Evolutionary conservation across 2,113 vertebrate species (phyloP).

Genomic region (Phrynocephalus versicolor): DNA sequence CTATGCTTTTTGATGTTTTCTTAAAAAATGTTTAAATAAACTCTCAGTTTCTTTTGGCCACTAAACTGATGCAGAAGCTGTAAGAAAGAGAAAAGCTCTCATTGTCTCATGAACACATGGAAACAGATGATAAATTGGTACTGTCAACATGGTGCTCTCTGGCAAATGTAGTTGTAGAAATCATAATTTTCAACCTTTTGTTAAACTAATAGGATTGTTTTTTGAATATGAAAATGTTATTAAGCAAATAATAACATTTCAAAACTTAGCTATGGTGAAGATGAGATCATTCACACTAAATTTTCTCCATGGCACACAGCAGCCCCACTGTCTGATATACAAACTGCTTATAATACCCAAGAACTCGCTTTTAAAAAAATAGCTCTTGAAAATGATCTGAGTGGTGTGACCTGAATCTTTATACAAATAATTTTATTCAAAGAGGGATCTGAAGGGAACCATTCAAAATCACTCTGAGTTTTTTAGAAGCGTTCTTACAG

Average conservation of each 20-base stretch:
- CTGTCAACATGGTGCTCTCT: slow-evolving; percentile 41
- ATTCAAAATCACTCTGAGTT: not conserved
- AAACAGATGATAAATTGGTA: slow-evolving; percentile 70
- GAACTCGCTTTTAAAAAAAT: slow-evolving; percentile 28
- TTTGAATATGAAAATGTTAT: slow-evolving; percentile 56
- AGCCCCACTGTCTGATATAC: slow-evolving; percentile 57
- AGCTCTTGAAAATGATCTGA: slow-evolving; percentile 24
- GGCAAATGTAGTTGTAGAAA: slow-evolving; percentile 59
- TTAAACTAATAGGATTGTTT: slow-evolving; percentile 64
- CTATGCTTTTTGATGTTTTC: slow-evolving; percentile 57
- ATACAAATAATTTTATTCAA: not conserved
- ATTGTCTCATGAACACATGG: slow-evolving; percentile 64
- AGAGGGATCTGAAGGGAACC: not conserved
- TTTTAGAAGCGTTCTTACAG: slow-evolving; percentile 34
- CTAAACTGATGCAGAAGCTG: slow-evolving; percentile 56
- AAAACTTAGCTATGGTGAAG: slow-evolving; percentile 50
- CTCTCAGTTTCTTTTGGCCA: slow-evolving; percentile 50
- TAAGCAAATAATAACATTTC: slow-evolving; percentile 61
- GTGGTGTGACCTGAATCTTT: slow-evolving; percentile 3
- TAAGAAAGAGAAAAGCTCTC: slow-evolving; percentile 55
- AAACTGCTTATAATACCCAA: slow-evolving; percentile 58
- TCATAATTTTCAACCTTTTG: slow-evolving; percentile 64
- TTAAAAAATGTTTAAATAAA: slow-evolving; percentile 70
- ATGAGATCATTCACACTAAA: slow-evolving; percentile 47
- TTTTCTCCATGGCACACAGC: slow-evolving; percentile 55